Evolutionary conservation across 2,888 invertebrate genomes (phyloP), one percentile per base, ranked within the genome.

Genomic region (Lydus trimaculatus): DNA sequence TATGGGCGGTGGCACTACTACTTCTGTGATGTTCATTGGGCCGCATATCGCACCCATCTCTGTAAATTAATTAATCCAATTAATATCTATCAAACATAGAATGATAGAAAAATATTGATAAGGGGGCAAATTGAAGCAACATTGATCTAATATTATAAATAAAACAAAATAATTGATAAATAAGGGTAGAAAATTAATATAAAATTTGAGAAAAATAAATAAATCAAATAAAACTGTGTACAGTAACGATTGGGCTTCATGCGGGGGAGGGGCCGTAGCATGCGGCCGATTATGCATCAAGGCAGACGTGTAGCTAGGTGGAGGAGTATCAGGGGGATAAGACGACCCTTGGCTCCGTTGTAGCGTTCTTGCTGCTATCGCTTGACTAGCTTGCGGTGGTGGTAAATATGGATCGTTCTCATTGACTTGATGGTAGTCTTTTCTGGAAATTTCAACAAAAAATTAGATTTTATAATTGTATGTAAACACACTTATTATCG

Each of bases 341-440:
- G 89, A 89, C 90, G 89, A 90, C 90, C 90, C 90, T 90, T 90
- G 89, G 91, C 91, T 87, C 87, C 91, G 84, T 81, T 86, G 89
- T 82, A 89, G 86, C 80, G 89, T 89, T 82, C 89, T 85, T 66
- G 89, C 89, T 75, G 89, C 90, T 77, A 89, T 89, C 75, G 89
- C 89, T 81, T 89, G 90, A 71, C 85, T 89, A 84, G 80, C 89
- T 85, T 75, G 89, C 86, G 75, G 88, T 84, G 74, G 90, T 85
- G 93, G 92, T 78, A 94, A 87, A 87, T 92, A 93, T 70, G 93
- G 92, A 74, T 93, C 95, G 72, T 94, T 93, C 84, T 95, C 95
- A 84, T 95, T 95, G 75, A 92, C 92, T 84, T 94, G 94, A 70
- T 91, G 91, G 79, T 93, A 94, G 82, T 92, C 91, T 75, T 92